phyloP scores from a whole-genome alignment of 2,113 vertebrate genomes.

The Lophochroa leadbeateri region DNA sequence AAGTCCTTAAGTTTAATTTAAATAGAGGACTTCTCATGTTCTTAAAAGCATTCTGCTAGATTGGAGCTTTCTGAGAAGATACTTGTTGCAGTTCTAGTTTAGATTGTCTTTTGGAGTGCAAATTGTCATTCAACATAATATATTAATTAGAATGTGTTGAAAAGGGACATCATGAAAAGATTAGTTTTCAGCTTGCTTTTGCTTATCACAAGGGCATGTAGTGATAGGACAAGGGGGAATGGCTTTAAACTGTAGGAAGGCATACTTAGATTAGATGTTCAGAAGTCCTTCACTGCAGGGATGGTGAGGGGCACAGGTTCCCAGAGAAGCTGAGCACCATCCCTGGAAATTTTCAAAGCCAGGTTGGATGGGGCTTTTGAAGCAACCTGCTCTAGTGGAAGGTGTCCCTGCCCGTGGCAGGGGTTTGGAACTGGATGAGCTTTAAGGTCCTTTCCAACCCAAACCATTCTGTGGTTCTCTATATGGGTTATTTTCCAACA shows the following conservation, averaged over 20 bases:
- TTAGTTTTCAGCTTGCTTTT: not conserved
- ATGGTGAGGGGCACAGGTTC: not conserved
- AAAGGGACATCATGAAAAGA: not conserved
- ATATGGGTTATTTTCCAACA: not conserved
- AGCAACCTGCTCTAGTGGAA: not conserved
- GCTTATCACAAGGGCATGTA: not conserved
- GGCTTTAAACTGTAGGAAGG: not conserved
- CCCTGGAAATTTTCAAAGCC: not conserved
- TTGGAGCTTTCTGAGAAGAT: not conserved
- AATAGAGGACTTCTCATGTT: not conserved
- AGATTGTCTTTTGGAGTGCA: not conserved
- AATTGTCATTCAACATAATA: not conserved
- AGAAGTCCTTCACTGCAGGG: not conserved
- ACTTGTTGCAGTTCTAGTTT: not conserved
- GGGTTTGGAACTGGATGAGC: not conserved
- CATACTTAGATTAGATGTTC: not conserved
- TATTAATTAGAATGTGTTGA: not conserved
- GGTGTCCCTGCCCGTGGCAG: not conserved
- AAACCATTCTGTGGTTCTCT: not conserved
- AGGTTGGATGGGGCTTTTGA: not conserved
- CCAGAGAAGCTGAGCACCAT: not conserved
- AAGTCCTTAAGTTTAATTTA: not conserved
- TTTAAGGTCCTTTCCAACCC: not conserved
- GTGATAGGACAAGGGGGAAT: not conserved
- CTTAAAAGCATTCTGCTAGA: not conserved